A percentile compares a stretch with the other conserved stretches of the same genome.
phyloP scores from a whole-genome alignment of 64 coral and sea anemone genomes.

The Cladopsammia gracilis region DNA sequence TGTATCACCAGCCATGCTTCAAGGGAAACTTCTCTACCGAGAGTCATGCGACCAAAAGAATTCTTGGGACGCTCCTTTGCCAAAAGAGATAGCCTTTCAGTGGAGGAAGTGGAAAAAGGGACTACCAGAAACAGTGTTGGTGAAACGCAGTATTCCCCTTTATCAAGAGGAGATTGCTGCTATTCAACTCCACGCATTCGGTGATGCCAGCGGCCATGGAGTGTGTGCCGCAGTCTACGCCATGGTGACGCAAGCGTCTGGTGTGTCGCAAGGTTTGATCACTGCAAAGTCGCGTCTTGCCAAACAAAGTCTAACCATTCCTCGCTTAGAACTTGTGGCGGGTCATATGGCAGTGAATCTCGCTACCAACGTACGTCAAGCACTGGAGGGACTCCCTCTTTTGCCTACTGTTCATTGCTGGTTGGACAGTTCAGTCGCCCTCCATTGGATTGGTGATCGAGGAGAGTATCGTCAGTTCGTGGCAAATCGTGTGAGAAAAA shows the following conservation, averaged over 20 bases:
- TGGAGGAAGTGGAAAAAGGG: conserved; percentile 59
- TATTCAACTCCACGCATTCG: conserved; percentile 74
- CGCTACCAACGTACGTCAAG: conserved; percentile 40
- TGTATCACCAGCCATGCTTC: conserved; percentile 31
- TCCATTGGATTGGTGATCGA: conserved; percentile 3
- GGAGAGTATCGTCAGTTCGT: neutral
- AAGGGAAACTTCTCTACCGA: conserved; percentile 54
- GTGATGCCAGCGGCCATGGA: conserved; percentile 55
- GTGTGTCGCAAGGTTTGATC: conserved; percentile 56
- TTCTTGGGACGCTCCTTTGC: conserved; percentile 53
- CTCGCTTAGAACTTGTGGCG: conserved; percentile 64
- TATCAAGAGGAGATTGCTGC: conserved; percentile 48
- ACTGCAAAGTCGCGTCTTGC: conserved; percentile 48
- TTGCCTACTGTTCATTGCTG: neutral
- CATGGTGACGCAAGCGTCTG: conserved; percentile 60
- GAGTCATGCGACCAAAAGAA: conserved; percentile 54
- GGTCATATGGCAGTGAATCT: conserved; percentile 85
- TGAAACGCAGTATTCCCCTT: conserved; percentile 24
- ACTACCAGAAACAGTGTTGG: conserved; percentile 11
- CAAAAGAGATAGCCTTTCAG: neutral
- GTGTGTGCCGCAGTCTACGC: conserved; percentile 62
- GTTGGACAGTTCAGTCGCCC: conserved; percentile 68
- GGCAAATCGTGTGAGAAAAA: neutral
- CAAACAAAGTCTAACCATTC: conserved; percentile 64
- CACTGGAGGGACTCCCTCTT: conserved; percentile 40